Percentiles rank a stretch among this genome's conserved stretches.
Evolutionary conservation across 64 coral and sea anemone species (phyloP).

Genomic region (Porites australiensis): DNA sequence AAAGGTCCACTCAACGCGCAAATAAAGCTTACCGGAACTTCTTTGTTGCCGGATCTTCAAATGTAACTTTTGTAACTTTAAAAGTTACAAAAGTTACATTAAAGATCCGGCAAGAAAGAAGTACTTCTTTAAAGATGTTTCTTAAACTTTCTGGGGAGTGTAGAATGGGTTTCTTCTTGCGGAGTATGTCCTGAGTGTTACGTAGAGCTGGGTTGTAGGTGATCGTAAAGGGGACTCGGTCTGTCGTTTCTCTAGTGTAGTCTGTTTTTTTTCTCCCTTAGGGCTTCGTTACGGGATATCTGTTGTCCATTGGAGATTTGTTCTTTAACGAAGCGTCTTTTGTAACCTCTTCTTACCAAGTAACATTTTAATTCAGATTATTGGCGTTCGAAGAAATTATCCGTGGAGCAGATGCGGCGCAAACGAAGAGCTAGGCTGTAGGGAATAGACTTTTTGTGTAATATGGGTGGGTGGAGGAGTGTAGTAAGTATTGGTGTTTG

Average conservation of each 20-base stretch:
- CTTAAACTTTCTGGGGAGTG: too few relatives aligned
- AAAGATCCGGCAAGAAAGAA: too few relatives aligned
- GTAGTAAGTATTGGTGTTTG: too few relatives aligned
- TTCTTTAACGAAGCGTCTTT: not conserved
- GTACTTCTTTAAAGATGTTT: too few relatives aligned
- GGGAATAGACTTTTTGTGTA: conserved; percentile 56
- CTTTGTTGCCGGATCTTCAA: too few relatives aligned
- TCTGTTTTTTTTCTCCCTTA: not conserved
- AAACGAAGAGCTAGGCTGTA: conserved; percentile 42
- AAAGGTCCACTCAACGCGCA: too few relatives aligned
- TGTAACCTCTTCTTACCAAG: conserved; percentile 33
- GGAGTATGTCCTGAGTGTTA: too few relatives aligned
- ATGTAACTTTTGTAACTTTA: too few relatives aligned
- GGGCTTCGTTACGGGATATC: not conserved
- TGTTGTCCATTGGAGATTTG: conserved; percentile 2
- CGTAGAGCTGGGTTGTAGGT: conserved; percentile 76
- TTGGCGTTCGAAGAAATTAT: not conserved
- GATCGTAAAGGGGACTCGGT: conserved; percentile 30
- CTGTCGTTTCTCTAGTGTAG: not conserved
- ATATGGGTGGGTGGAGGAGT: conserved; percentile 22
- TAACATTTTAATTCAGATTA: not conserved
- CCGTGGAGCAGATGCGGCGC: conserved; percentile 58
- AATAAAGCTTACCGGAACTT: too few relatives aligned
- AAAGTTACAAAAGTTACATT: too few relatives aligned
- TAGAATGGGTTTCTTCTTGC: too few relatives aligned